These are phyloP conservation scores for Augiades crinisus DNA, from an alignment of 2,888 invertebrate species.

Conservation along the genomic window DNA sequence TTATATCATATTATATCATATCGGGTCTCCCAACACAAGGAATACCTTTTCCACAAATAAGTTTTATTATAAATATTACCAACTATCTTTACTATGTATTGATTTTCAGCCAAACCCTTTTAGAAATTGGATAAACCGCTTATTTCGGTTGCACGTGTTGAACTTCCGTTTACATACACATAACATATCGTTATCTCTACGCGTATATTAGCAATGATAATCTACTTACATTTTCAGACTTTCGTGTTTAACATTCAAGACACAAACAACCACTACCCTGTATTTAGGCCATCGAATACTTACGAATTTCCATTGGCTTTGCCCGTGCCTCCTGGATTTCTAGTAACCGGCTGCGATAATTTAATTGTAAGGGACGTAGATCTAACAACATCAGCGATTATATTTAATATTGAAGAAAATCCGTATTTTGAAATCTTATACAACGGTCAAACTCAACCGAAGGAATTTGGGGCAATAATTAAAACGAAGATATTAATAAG, in stretches of 20 bases:
- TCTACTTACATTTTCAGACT: conserved; percentile 52
- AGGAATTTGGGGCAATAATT: conserved; percentile 58
- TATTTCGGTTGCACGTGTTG: too few relatives aligned
- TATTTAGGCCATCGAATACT: conserved; percentile 47
- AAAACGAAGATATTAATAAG: conserved; percentile 58
- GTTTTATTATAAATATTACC: not conserved
- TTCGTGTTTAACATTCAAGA: conserved; percentile 61
- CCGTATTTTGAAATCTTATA: conserved; percentile 59
- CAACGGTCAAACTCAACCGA: conserved; percentile 45
- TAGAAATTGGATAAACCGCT: too few relatives aligned
- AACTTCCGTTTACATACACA: too few relatives aligned
- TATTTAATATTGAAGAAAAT: conserved; percentile 58
- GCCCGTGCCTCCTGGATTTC: conserved; percentile 67
- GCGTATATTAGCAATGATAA: not conserved
- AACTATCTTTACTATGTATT: too few relatives aligned
- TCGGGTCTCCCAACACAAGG: too few relatives aligned
- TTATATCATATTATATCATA: too few relatives aligned
- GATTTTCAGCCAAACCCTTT: too few relatives aligned
- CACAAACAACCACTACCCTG: conserved; percentile 74
- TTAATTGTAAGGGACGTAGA: conserved; percentile 76
- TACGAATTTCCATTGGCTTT: conserved; percentile 66
- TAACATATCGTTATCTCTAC: not conserved
- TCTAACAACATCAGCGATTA: conserved; percentile 67
- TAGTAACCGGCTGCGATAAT: conserved; percentile 60
- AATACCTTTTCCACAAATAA: not conserved